Conservation (phyloP, 2,113 vertebrate species). For the Lagenorhynchus albirostris region DNA sequence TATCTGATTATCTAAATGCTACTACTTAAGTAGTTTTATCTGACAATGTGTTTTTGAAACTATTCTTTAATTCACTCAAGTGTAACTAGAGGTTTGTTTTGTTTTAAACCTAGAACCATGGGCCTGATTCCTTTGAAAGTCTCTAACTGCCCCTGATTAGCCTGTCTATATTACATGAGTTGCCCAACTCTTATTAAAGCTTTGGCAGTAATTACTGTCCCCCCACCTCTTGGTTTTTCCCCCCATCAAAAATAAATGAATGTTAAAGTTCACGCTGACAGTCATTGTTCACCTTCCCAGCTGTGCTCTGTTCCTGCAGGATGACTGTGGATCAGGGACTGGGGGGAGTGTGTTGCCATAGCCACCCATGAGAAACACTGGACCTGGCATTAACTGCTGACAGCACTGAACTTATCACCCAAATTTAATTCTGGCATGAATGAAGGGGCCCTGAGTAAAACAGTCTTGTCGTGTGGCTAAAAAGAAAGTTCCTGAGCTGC, state of each 20-base stretch:
- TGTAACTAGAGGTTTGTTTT: neutral
- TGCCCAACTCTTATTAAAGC: neutral
- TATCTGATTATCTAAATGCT: neutral
- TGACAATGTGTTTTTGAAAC: constrained; percentile 10
- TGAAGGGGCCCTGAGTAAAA: constrained; percentile 78
- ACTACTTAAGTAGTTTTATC: neutral
- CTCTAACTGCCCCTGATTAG: neutral
- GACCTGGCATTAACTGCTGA: constrained; percentile 92
- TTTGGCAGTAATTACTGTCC: constrained; percentile 23
- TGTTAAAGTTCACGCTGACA: constrained; percentile 62
- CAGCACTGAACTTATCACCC: constrained; percentile 98
- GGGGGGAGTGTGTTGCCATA: constrained; percentile 43
- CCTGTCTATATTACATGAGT: neutral
- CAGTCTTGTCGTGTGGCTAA: constrained; percentile 67
- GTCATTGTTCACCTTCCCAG: constrained; percentile 73
- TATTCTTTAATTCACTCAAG: neutral
- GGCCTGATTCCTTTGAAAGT: constrained; percentile 36
- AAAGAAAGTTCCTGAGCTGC: constrained; percentile 75
- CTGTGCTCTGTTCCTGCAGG: constrained; percentile 33
- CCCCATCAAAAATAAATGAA: constrained; percentile 15
- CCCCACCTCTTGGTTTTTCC: neutral
- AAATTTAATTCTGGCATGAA: constrained; percentile 82
- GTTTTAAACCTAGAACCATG: neutral
- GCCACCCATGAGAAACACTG: constrained; percentile 80
- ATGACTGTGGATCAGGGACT: neutral